Evolutionary conservation across 2,113 vertebrate genomes (phyloP), one percentile per base, ranked within the genome.

Genomic region (Amia ocellicauda): DNA sequence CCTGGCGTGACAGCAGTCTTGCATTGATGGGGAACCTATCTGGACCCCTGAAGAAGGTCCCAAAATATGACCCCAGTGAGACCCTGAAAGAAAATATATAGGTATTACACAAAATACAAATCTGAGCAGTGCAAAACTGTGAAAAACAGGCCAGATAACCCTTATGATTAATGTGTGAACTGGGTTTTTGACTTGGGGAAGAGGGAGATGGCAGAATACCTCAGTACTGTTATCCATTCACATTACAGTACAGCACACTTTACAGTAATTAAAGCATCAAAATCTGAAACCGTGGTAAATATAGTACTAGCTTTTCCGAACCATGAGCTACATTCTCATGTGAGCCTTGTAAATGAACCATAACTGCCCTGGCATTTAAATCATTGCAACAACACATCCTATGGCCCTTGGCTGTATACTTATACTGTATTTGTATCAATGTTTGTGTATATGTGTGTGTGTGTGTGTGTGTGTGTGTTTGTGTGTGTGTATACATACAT

Each of bases 381-480:
- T 45, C 20, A 40, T 62, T 36, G 53, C 62, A 26, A 43, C 40
- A 60, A 62, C 43, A 10, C 29, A 45, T n/a, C 22, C 28, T 31
- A 55, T 42, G 55, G 17, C 53, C 58, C 60, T 9, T 28, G 43
- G 66, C 69, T 60, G 61, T 56, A 26, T 42, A 69, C n/a, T 67
- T 55, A 67, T 63, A 63, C 57, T 69, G 13, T 42, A 64, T 64
- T 78, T 45, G 24, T 31, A 45, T 53, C 54, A 55, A 53, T 60
- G 17, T 26, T 13, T 17, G 53, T 27, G 24, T 55, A 28, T 55
- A 17, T 28, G 53, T 28, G 53, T 55, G 24, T 55, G 24, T 28
- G 53, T 17, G 53, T 55, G 51, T 53, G 51, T 53, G 51, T 54
- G n/a, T n/a, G n/a, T n/a, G n/a, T n/a, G n/a, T n/a, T n/a, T n/a